A percentile compares a stretch with the other conserved stretches of the same genome.
Evolutionary conservation across 2,888 invertebrate genomes (phyloP).

Genomic region (Pristionchus arcanus): DNA sequence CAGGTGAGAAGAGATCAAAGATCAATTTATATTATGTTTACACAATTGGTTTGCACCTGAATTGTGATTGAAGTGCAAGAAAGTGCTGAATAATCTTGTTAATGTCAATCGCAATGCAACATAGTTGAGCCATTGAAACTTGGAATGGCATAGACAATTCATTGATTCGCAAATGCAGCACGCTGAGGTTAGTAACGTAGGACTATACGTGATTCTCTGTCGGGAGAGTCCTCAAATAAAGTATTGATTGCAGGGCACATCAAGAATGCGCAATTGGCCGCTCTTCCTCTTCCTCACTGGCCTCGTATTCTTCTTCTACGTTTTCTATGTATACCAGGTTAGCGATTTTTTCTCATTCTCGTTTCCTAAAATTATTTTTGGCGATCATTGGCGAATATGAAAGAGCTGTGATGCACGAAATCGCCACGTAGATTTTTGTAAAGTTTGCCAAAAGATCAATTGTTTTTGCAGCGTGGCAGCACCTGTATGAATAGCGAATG

Average conservation of each 20-base stretch:
- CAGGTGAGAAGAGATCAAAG: slow-evolving; percentile 17
- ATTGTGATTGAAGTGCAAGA: neutral
- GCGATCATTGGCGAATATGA: neutral
- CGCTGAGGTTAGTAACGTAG: too few species aligned
- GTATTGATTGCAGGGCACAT: slow-evolving; percentile 55
- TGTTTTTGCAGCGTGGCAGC: too few species aligned
- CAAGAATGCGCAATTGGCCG: slow-evolving; percentile 69
- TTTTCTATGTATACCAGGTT: slow-evolving; percentile 55
- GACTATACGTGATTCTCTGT: too few species aligned
- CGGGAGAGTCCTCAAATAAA: neutral
- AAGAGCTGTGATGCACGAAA: neutral
- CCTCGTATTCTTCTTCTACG: slow-evolving; percentile 60
- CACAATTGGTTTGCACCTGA: neutral
- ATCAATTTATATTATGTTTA: neutral
- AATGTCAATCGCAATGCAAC: neutral
- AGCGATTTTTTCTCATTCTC: neutral
- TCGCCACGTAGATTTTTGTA: neutral
- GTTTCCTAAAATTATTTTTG: neutral
- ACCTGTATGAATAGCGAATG: too few species aligned
- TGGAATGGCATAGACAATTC: neutral
- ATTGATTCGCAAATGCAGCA: too few species aligned
- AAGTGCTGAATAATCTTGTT: neutral
- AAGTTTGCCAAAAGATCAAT: too few species aligned
- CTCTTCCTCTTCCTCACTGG: slow-evolving; percentile 69
- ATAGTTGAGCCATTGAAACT: neutral